These are phyloP conservation scores for Sarotherodon lohbergeri DNA, from an alignment of 2,113 vertebrate species.

Conservation along the genomic window DNA sequence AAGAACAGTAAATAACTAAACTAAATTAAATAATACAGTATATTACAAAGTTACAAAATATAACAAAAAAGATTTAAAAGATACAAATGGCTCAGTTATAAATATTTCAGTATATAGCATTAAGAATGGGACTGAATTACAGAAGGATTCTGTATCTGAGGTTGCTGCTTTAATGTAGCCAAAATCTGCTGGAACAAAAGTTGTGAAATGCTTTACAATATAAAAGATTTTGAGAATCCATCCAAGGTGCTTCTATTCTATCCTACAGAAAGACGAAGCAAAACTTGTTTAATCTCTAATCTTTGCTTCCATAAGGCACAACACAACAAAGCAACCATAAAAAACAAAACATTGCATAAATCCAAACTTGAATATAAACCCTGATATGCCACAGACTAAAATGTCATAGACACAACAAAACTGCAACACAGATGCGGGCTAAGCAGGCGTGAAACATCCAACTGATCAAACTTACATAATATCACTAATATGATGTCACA, in stretches of 20 bases:
- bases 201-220: neutral
- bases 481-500: neutral
- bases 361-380: neutral
- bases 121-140: neutral
- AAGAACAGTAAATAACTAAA: neutral
- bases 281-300: neutral
- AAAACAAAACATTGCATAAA: neutral
- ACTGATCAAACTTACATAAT: neutral
- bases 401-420: neutral
- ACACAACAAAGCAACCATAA: neutral
- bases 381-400: neutral
- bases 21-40: neutral
- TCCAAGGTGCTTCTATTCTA: neutral
- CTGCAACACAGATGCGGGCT: neutral
- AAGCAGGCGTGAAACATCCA: neutral
- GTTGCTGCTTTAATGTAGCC: neutral
- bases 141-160: neutral
- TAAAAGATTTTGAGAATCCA: neutral
- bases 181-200: neutral
- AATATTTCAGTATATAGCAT: neutral
- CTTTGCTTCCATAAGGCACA: neutral
- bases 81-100: neutral
- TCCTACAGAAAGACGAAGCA: neutral
- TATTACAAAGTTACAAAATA: neutral
- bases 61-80: neutral